Evolutionary conservation across 53 echinoderm and acorn worm genomes (phyloP).

Genomic region (Patiria pectinifera): DNA sequence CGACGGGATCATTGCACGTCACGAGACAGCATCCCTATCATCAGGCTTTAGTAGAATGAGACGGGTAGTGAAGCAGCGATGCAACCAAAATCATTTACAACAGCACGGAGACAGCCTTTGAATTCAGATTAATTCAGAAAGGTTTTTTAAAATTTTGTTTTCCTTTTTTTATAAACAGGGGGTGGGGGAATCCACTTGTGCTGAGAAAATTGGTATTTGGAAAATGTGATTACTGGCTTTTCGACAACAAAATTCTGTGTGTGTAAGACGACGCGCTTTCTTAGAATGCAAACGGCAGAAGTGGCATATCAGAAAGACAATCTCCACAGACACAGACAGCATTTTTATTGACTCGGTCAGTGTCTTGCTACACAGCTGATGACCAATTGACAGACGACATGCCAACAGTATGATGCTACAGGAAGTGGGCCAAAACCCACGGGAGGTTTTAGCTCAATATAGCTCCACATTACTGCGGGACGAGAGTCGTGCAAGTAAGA

Average conservation of each 20-base stretch:
- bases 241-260: too few relatives aligned
- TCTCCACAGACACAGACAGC: not conserved
- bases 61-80: too few relatives aligned
- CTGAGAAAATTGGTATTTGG: too few relatives aligned
- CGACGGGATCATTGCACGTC: too few relatives aligned
- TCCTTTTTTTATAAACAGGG: too few relatives aligned
- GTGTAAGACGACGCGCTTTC: not conserved
- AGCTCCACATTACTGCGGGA: not conserved
- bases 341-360: not conserved
- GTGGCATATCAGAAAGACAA: not conserved
- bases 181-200: too few relatives aligned
- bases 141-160: not conserved
- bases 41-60: too few relatives aligned
- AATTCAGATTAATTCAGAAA: not conserved
- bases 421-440: constrained; percentile 1
- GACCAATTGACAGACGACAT: not conserved
- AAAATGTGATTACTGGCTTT: too few relatives aligned
- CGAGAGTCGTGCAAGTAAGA: not conserved
- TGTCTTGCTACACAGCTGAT: not conserved
- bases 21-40: too few relatives aligned
- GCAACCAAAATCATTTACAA: too few relatives aligned
- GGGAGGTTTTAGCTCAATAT: not conserved
- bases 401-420: not conserved
- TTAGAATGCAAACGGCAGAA: not conserved
- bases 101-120: too few relatives aligned